Base-by-base conservation (phyloP, 2,797 vertebrate genomes). In the Phataginus tetradactyla region DNA sequence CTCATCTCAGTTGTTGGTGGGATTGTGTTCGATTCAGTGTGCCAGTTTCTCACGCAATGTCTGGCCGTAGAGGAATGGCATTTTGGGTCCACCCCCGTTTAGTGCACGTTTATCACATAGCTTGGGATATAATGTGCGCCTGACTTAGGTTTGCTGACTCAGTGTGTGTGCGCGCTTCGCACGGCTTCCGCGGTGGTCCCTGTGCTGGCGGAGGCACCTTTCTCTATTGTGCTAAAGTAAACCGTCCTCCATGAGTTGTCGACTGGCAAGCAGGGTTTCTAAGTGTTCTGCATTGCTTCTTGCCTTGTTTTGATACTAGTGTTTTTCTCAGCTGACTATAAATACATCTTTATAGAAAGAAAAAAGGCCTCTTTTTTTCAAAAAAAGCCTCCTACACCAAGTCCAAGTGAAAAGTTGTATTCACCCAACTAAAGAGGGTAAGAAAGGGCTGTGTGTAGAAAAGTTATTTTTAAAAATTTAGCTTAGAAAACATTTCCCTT, bases 381-480 rank as follows among this genome's bases (percentile, higher is more conserved):
- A 80, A 94, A 84, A 42, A 32, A 51, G 15, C 34, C 39, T 3
- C 4, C 80, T 57, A 80, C 4, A 39, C 23, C 0, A 20, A 55
- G 14, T 68, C 29, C 25, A 63, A 57, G 11, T 78, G 25, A 59
- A 87, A 78, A 45, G 39, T 66, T 23, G 14, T 15, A 53, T 42
- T 86, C 87, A 90, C 5, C 27, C 86, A 74, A 86, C 15, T 45
- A n/a, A 84, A 68, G 42, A 11, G 13, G n/a, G 45, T 55, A 69
- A 49, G 55, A 45, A 39, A 86, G 69, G 84, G 29, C 27, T 32
- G 7, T 39, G 27, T 81, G 14, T 27, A 69, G 63, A 90, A 83
- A 95, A 81, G 25, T 91, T 69, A 74, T 68, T 51, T 90, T 66
- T 71, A 86, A 78, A 94, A 39, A 51, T 84, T 45, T 78, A 85